Conservation (phyloP, 2,113 vertebrate genomes). For the Vireo altiloquus region DNA sequence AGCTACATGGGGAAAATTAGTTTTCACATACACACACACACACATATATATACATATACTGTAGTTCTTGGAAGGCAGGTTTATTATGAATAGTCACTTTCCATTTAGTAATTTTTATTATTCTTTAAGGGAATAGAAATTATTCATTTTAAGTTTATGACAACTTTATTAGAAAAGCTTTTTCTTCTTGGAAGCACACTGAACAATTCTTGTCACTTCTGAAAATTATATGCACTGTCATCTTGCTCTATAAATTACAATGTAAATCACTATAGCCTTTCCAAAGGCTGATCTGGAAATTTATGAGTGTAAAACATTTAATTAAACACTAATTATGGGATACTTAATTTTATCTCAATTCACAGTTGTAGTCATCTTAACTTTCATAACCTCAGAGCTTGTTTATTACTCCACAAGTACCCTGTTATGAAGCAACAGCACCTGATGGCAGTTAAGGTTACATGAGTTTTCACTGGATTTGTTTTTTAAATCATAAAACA, state of each 20-base stretch:
- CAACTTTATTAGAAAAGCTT: not conserved
- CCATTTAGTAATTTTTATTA: not conserved
- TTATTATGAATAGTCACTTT: not conserved
- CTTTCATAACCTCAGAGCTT: not conserved
- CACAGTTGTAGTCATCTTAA: not conserved
- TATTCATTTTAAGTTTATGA: not conserved
- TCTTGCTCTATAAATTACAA: not conserved
- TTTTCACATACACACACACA: not conserved
- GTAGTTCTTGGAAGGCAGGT: not conserved
- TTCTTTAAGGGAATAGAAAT: not conserved
- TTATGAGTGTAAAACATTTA: not conserved
- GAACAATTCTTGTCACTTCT: not conserved
- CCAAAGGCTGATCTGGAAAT: not conserved
- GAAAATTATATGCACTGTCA: not conserved
- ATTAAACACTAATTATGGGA: not conserved
- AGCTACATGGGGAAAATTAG: not conserved
- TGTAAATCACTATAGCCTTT: not conserved
- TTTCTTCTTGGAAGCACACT: not conserved
- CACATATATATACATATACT: fast-evolving
- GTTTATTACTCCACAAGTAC: not conserved
- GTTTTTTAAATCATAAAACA: not conserved
- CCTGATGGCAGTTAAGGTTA: not conserved
- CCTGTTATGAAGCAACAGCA: not conserved
- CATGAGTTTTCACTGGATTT: not conserved
- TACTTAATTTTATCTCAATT: not conserved